Conservation (phyloP, 2,113 vertebrate species). For the Scophthalmus maximus region DNA sequence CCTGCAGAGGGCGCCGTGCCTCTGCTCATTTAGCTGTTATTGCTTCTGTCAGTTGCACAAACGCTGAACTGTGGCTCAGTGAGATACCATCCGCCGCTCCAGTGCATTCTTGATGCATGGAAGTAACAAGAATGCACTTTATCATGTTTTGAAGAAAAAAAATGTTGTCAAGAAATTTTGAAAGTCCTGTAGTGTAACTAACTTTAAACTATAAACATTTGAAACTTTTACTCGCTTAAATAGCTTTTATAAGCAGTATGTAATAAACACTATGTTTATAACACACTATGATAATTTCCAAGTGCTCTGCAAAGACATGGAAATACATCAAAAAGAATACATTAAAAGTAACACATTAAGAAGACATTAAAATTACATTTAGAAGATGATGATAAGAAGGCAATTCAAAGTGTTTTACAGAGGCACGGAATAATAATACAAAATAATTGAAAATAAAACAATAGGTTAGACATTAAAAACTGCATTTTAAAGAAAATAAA, state of each 20-base stretch:
- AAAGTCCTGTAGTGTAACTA: too few relatives aligned
- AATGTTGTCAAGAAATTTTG: too few relatives aligned
- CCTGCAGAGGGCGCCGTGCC: conserved; percentile 76
- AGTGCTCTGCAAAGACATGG: too few relatives aligned
- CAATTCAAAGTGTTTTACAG: neutral
- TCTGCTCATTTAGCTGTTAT: conserved; percentile 49
- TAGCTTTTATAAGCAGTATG: too few relatives aligned
- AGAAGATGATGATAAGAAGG: neutral
- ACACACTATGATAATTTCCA: neutral
- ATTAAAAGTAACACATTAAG: neutral
- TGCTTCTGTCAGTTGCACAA: conserved; percentile 5
- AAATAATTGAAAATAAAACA: neutral
- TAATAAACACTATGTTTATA: too few relatives aligned
- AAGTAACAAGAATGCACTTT: too few relatives aligned
- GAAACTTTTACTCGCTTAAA: too few relatives aligned
- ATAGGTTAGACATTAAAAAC: neutral
- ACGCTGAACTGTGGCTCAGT: neutral
- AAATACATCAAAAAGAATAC: neutral
- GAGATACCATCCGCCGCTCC: neutral
- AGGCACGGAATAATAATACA: neutral
- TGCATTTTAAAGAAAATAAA: neutral
- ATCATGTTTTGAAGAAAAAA: too few relatives aligned
- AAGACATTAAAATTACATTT: neutral
- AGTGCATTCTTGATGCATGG: conserved; percentile 28
- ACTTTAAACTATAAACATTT: too few relatives aligned